phyloP scores from a whole-genome alignment of 2,888 invertebrate species.

The Sabellastarte sp. region DNA sequence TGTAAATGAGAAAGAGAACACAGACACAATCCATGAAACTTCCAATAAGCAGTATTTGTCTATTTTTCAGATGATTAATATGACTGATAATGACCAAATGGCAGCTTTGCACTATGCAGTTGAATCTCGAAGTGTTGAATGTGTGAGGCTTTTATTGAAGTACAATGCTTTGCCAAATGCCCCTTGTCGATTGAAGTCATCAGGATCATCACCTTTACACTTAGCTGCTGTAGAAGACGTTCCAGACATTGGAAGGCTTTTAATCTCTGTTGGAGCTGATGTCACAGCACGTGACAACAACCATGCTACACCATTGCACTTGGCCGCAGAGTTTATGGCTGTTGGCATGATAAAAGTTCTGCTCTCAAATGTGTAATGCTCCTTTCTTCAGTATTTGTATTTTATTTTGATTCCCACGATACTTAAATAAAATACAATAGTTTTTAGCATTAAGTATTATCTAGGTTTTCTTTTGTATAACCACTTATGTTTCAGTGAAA shows the following conservation, averaged over 20 bases:
- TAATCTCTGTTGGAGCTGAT: conserved; percentile 10
- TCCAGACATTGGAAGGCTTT: conserved; percentile 5
- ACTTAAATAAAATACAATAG: too few species aligned
- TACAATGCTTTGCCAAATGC: not conserved
- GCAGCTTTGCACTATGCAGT: conserved; percentile 22
- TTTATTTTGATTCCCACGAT: too few species aligned
- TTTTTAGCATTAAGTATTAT: too few species aligned
- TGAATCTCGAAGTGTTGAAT: conserved; percentile 5
- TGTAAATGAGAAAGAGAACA: too few species aligned
- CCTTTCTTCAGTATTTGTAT: too few species aligned
- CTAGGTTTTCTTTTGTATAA: too few species aligned
- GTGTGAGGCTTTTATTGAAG: conserved; percentile 3
- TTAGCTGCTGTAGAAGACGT: conserved; percentile 21
- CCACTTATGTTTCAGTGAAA: too few species aligned
- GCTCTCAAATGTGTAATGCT: conserved; percentile 12
- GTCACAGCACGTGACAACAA: conserved; percentile 2
- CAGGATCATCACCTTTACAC: conserved; percentile 15
- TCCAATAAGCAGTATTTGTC: too few species aligned
- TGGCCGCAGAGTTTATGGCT: conserved; percentile 17
- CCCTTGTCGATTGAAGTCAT: not conserved
- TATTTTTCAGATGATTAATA: not conserved
- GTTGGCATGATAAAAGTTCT: conserved; percentile 8
- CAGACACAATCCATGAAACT: too few species aligned
- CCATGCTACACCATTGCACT: conserved; percentile 14
- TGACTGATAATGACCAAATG: conserved; percentile 14